Evolutionary conservation across 2,797 vertebrate species (phyloP).

Genomic region (Kryptopterus vitreolus): DNA sequence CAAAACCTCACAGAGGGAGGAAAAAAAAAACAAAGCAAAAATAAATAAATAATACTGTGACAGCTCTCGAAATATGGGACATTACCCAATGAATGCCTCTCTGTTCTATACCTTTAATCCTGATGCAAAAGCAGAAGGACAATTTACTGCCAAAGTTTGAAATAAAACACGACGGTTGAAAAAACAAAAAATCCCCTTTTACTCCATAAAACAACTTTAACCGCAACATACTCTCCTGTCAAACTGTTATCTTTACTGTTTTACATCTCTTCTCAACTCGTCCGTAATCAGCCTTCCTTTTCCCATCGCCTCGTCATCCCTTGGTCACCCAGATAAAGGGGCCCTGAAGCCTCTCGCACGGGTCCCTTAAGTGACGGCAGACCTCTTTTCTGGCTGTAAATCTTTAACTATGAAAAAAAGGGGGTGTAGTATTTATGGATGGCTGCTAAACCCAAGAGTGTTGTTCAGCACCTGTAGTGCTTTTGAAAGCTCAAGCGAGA

Average conservation of each 20-base stretch:
- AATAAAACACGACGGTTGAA: not conserved
- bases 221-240: not conserved
- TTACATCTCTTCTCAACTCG: not conserved
- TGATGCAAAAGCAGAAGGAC: not conserved
- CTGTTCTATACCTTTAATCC: not conserved
- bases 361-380: conserved; percentile 26
- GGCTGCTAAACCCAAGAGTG: conserved; percentile 72
- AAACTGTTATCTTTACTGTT: not conserved
- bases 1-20: not conserved
- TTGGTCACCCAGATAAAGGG: conserved; percentile 52
- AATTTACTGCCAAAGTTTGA: not conserved
- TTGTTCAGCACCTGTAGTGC: conserved; percentile 67
- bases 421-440: conserved; percentile 76
- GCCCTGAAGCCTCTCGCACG: conserved; percentile 12
- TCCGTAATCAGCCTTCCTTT: not conserved
- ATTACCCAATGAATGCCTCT: conserved; percentile 8
- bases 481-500: conserved; percentile 56
- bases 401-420: conserved; percentile 74
- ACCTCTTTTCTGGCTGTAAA: conserved; percentile 73
- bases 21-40: not conserved
- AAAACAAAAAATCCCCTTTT: conserved; percentile 18
- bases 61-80: not conserved
- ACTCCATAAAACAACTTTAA: conserved; percentile 1
- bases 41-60: conserved; percentile 2
- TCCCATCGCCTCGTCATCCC: conserved; percentile 33